A percentile compares a stretch with the other conserved stretches of the same genome.
These are phyloP conservation scores for Echinarachnius parma DNA, from an alignment of 53 echinoderm and acorn worm genomes.

Conservation along the genomic window DNA sequence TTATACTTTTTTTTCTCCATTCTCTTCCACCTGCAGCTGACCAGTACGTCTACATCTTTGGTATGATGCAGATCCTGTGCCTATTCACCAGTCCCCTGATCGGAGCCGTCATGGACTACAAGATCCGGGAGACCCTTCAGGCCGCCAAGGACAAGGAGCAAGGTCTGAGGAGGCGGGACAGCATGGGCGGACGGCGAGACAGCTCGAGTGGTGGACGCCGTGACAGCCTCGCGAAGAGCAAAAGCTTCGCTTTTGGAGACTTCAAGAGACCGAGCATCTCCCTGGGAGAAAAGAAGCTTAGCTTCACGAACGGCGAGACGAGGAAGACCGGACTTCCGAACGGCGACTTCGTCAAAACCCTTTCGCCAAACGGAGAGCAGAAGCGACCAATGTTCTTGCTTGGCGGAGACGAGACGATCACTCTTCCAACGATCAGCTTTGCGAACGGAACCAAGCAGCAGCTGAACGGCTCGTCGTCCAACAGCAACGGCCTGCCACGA, in stretches of 20 bases:
- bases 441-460: constrained; percentile 11
- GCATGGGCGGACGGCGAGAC: background rate
- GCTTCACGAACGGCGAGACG: constrained; percentile 42
- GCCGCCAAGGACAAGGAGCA: constrained; percentile 59
- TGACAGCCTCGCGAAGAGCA: constrained; percentile 27
- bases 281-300: too few relatives aligned
- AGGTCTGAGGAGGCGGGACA: constrained; percentile 15
- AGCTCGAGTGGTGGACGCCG: constrained; percentile 55
- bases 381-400: too few relatives aligned
- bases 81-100: constrained; percentile 89
- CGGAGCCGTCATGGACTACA: constrained; percentile 87
- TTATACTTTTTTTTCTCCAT: background rate
- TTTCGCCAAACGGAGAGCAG: too few relatives aligned
- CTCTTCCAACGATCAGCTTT: constrained; percentile 12
- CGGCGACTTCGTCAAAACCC: too few relatives aligned
- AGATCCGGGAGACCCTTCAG: constrained; percentile 74
- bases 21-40: constrained; percentile 62
- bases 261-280: constrained; percentile 41
- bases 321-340: constrained; percentile 28
- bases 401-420: constrained; percentile 21
- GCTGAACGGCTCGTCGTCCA: constrained; percentile 27
- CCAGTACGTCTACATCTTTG: constrained; percentile 88
- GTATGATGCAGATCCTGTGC: constrained; percentile 92
- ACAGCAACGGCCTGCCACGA: constrained; percentile 24
- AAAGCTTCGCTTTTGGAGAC: constrained; percentile 21